A percentile compares a stretch with the other conserved stretches of the same genome.
Evolutionary conservation across 2,113 vertebrate species (phyloP).

Genomic region (Excalfactoria chinensis): DNA sequence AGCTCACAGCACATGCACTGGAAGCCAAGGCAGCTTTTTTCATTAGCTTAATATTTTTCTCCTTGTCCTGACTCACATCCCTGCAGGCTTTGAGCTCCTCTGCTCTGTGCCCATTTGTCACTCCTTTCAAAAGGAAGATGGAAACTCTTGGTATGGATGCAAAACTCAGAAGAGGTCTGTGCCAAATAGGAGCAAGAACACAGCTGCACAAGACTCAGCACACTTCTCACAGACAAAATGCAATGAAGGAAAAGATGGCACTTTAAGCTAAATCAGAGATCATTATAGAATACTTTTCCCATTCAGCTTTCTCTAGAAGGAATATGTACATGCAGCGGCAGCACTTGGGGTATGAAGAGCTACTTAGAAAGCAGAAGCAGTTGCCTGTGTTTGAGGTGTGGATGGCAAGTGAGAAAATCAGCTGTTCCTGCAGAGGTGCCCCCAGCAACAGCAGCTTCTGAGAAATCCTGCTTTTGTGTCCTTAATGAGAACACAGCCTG

Average conservation of each 20-base stretch:
- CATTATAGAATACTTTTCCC: slow-evolving; percentile 28
- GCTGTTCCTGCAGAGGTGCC: not conserved
- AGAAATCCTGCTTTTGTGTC: not conserved
- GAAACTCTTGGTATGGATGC: slow-evolving; percentile 8
- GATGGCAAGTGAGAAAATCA: not conserved
- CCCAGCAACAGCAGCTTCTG: not conserved
- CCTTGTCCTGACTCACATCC: not conserved
- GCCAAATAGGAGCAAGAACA: not conserved
- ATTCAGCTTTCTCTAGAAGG: not conserved
- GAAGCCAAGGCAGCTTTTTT: slow-evolving; percentile 12
- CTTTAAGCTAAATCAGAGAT: slow-evolving; percentile 53
- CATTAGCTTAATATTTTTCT: slow-evolving; percentile 9
- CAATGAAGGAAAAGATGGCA: slow-evolving; percentile 29
- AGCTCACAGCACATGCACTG: not conserved
- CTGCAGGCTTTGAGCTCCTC: not conserved
- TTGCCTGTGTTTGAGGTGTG: slow-evolving; percentile 3
- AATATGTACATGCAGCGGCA: not conserved
- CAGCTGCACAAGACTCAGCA: slow-evolving; percentile 59
- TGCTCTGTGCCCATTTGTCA: not conserved
- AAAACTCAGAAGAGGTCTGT: not conserved
- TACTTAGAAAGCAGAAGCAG: not conserved
- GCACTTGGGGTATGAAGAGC: slow-evolving; percentile 15
- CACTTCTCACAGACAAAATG: slow-evolving; percentile 35
- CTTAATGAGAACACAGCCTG: not conserved
- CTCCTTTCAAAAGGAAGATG: slow-evolving; percentile 25